These are phyloP conservation scores for Crossaster papposus DNA, from an alignment of 53 echinoderm and acorn worm species.

Conservation along the genomic window DNA sequence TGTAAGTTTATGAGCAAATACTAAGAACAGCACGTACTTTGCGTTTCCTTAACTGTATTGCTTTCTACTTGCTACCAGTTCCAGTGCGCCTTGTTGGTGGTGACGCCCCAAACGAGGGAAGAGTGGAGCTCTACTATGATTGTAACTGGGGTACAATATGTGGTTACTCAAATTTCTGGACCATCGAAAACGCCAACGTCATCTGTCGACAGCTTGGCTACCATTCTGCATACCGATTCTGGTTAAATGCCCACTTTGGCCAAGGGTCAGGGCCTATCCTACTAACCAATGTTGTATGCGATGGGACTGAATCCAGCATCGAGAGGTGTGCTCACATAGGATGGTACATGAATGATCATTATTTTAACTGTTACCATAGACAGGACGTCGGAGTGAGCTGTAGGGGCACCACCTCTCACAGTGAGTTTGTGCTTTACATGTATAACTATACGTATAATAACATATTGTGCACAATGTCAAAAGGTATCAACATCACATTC, in stretches of 20 bases:
- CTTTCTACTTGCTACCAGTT: not conserved
- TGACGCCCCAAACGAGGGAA: not conserved
- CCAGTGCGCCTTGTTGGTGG: not conserved
- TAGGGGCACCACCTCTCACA: not conserved
- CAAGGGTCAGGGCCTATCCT: conserved; percentile 17
- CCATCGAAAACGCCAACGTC: not conserved
- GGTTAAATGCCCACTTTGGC: not conserved
- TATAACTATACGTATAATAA: too few species aligned
- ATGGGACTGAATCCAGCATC: not conserved
- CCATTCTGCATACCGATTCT: not conserved
- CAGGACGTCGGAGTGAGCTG: conserved; percentile 58
- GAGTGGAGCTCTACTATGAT: not conserved
- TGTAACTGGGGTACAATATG: conserved; percentile 13
- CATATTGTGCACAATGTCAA: too few species aligned
- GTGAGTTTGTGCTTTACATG: too few species aligned
- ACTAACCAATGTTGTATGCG: not conserved
- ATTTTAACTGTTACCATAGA: conserved; percentile 22
- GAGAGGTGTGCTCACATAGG: conserved; percentile 19
- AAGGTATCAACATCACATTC: too few species aligned
- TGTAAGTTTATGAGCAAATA: not conserved
- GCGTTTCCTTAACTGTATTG: not conserved
- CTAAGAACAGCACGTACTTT: too few species aligned
- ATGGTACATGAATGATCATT: not conserved
- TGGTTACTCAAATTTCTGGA: not conserved
- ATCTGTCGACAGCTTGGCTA: not conserved